A percentile compares a stretch with the other conserved stretches of the same genome.
These are phyloP conservation scores for Psilopsiagon aymara DNA, from an alignment of 2,113 vertebrate genomes.

Conservation along the genomic window DNA sequence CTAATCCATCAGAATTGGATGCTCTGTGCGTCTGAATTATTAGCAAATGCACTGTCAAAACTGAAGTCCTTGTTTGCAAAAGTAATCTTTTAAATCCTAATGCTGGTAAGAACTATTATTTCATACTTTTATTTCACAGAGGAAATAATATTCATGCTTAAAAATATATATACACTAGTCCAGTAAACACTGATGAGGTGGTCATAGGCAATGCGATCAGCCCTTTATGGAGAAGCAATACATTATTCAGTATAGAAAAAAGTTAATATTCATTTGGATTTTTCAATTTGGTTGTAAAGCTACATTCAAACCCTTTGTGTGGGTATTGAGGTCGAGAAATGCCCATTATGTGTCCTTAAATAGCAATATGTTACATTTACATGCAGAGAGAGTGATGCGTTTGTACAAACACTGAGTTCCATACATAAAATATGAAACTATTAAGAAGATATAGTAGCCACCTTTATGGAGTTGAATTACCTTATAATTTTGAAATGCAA, in stretches of 20 bases:
- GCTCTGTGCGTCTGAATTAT: constrained; percentile 37
- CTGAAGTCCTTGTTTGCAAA: not conserved
- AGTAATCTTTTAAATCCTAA: not conserved
- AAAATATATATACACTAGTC: not conserved
- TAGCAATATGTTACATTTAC: constrained; percentile 36
- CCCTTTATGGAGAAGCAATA: not conserved
- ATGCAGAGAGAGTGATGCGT: not conserved
- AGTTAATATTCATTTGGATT: constrained; percentile 7
- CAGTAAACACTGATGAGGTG: not conserved
- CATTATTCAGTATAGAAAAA: not conserved
- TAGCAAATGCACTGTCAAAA: not conserved
- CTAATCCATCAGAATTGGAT: constrained; percentile 36
- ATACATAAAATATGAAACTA: constrained; percentile 50
- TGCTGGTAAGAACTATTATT: not conserved
- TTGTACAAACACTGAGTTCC: constrained; percentile 3
- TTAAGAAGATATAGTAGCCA: not conserved
- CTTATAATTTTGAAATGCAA: constrained; percentile 50
- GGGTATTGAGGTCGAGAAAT: not conserved
- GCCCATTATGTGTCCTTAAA: constrained; percentile 6
- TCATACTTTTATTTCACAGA: not conserved
- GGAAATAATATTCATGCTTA: not conserved
- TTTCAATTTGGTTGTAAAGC: not conserved
- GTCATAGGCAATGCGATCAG: not conserved
- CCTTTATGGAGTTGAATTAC: constrained; percentile 5
- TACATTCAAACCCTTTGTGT: not conserved